Evolutionary conservation across 2,113 vertebrate species (phyloP).

Genomic region (Micromys minutus): DNA sequence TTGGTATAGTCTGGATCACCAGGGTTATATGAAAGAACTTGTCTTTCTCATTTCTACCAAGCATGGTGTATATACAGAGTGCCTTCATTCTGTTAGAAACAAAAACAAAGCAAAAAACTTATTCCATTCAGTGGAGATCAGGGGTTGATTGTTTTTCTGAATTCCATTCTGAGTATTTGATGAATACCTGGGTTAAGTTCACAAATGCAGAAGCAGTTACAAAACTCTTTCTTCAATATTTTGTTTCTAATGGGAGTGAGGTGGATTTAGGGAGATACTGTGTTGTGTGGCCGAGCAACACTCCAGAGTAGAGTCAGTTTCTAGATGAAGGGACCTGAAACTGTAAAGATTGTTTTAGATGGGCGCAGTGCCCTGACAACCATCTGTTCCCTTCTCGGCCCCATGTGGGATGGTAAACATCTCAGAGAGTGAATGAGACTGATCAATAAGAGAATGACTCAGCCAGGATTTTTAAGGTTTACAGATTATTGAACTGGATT

Average conservation of each 20-base stretch:
- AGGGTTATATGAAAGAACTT: conserved; percentile 8
- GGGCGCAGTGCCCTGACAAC: conserved; percentile 2
- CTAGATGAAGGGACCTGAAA: conserved; percentile 44
- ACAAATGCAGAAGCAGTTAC: background rate
- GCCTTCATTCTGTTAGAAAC: background rate
- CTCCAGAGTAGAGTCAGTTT: conserved; percentile 29
- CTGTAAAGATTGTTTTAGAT: conserved; percentile 55
- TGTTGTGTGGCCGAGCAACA: conserved; percentile 46
- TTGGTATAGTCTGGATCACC: background rate
- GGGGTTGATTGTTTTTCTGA: no score
- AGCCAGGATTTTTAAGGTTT: conserved; percentile 40
- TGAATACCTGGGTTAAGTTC: conserved; percentile 35
- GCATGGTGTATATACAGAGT: background rate
- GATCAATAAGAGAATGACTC: conserved; percentile 55
- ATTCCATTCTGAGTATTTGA: background rate
- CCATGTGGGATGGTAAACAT: conserved; percentile 42
- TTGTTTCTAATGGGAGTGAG: background rate
- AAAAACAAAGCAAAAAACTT: background rate
- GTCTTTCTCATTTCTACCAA: conserved; percentile 12
- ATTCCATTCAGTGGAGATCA: background rate
- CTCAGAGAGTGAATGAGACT: conserved; percentile 55
- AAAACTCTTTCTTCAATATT: background rate
- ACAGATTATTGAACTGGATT: conserved; percentile 56
- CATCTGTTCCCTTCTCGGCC: conserved; percentile 49
- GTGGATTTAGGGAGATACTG: conserved; percentile 7